Percentiles rank a stretch among this genome's conserved stretches.
These are phyloP conservation scores for Pammene aurita DNA, from an alignment of 2,888 invertebrate species.

Conservation along the genomic window DNA sequence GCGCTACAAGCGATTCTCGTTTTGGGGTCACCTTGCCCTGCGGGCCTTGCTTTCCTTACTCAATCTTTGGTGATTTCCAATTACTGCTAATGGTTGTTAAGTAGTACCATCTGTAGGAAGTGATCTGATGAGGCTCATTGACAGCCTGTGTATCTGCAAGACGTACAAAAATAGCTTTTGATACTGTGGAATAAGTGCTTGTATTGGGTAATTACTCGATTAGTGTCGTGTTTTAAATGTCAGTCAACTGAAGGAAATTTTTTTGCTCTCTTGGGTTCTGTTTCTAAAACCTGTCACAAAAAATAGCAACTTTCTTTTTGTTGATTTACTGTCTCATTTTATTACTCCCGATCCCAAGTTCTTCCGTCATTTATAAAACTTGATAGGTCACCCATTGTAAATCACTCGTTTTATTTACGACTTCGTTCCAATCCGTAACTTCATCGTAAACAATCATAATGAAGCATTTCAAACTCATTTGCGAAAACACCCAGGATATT, in stretches of 20 bases:
- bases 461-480: conserved; percentile 8
- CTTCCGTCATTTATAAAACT: conserved; percentile 1
- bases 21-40: conserved; percentile 29
- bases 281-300: conserved; percentile 1
- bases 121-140: conserved; percentile 4
- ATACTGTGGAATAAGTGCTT: background rate
- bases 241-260: background rate
- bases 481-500: conserved; percentile 5
- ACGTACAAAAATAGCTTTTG: background rate
- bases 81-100: conserved; percentile 15
- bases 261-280: conserved; percentile 4
- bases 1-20: conserved; percentile 9
- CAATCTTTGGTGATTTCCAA: conserved; percentile 35
- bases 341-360: background rate
- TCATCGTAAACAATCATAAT: conserved; percentile 6
- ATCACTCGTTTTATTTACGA: conserved; percentile 17
- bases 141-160: background rate
- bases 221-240: background rate
- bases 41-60: conserved; percentile 38
- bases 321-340: conserved; percentile 2
- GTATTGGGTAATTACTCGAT: background rate
- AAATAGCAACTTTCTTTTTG: background rate
- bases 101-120: conserved; percentile 27
- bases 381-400: conserved; percentile 16
- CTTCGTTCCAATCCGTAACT: background rate